Base-by-base conservation (phyloP, 2,113 vertebrate genomes). In the Saiga tatarica region DNA sequence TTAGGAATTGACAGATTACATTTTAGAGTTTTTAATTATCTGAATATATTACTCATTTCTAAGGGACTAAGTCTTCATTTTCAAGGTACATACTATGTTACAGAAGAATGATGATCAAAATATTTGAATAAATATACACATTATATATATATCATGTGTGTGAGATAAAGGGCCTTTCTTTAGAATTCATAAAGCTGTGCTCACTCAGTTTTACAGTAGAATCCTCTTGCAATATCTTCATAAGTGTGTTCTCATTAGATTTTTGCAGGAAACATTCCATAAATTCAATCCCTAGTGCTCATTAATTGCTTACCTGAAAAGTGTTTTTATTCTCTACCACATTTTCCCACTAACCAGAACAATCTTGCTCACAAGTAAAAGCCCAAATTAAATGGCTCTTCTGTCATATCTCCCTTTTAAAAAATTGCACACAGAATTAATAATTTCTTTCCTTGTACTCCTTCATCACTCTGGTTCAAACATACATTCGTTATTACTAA, bases 1-100 rank as follows among this genome's bases (percentile, higher is more conserved):
- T 64, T 89, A 94, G 17, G n/a, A 95, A 47, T 53, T 94, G 28
- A 10, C 83, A 47, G 78, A 83, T 95, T 85, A 71, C 79, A 96
- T 91, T 42, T 39, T 64, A 92, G 50, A 50, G 47, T 16, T 88
- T 96, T 85, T 60, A 82, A 89, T 87, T 93, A 95, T 93, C 30
- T 85, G 36, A 96, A 85, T 81, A 33, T 33, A 81, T 81, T 33
- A 52, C 16, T 81, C 47, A 50, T 79, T 89, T 88, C 86, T 64
- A 94, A 14, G 21, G 71, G 14, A 21, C 21, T 36, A 42, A 83
- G 19, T 71, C 55, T 97, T 96, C 16, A 74, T 95, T 93, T 83
- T 81, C 60, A 79, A 42, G 82, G 39, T 71, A 4, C 47, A 39
- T 89, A 28, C 39, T 42, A 74, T 78, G 7, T 25, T 87, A 83